Base-by-base conservation (phyloP, 2,113 vertebrate species). In the Centropristis striata region DNA sequence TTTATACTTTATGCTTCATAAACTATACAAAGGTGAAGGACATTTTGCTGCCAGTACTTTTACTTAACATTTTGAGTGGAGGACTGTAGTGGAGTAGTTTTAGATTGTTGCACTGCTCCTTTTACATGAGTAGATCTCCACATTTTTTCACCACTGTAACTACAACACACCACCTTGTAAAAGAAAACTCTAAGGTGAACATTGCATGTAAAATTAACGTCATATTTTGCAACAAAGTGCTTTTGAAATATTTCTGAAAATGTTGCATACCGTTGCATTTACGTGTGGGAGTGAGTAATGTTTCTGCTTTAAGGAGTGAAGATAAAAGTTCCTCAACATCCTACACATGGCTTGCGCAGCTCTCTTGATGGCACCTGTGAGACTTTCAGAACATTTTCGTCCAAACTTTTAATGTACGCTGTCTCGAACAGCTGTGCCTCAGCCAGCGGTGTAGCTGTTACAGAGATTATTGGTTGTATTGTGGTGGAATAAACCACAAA, bases 401-500 rank as follows among this genome's bases (percentile, higher is more conserved):
- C 28, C 32, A 81, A 66, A 58, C 14, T n/a, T 55, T 66, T 16
- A n/a, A 28, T 60, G 11, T 37, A 9, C 21, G 60, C 27, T 70
- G 20, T 53, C 47, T 39, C 14, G 10, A 47, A 10, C 73, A 71
- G 68, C 79, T 75, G 83, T 54, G 44, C 37, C 9, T 60, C 55
- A 54, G 61, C 57, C 61, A 77, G 71, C 27, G 2, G 71, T 79
- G 75, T 42, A 42, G 78, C 73, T 72, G 68, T 28, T 86, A 18
- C 23, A 67, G 16, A 76, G 65, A 85, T 83, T 69, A 83, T 54
- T 80, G 83, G 81, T 75, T 65, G 37, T 67, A 73, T 83, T 88
- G 77, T 68, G 81, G 83, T 58, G n/a, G 51, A 59, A 80, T 59
- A 64, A 84, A 89, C 89, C 84, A 86, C 85, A 80, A 73, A 85